A percentile compares a stretch with the other conserved stretches of the same genome.
These are phyloP conservation scores for Callopanchax toddi DNA, from an alignment of 2,113 vertebrate species.

Conservation along the genomic window DNA sequence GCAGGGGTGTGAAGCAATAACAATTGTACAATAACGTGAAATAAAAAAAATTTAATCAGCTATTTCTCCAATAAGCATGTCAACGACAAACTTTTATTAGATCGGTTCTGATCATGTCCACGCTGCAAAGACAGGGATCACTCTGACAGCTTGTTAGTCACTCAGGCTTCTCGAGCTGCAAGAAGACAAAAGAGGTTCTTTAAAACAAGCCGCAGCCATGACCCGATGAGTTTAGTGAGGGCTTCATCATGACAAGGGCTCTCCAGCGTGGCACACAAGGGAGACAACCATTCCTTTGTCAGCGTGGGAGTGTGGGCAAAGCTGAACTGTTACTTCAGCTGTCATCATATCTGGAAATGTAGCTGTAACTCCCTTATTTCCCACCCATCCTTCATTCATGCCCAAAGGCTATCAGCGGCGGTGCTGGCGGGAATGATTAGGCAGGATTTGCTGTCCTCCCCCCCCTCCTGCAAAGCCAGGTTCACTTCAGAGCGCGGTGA, in stretches of 20 bases:
- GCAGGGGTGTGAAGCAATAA: conserved; percentile 47
- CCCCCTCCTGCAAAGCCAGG: conserved; percentile 27
- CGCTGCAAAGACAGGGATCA: conserved; percentile 12
- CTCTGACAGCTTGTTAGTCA: conserved; percentile 46
- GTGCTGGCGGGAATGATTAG: conserved; percentile 53
- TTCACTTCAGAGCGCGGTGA: conserved; percentile 55
- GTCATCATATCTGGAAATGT: conserved; percentile 53
- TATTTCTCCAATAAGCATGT: too few relatives aligned
- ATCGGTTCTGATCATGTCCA: conserved; percentile 32
- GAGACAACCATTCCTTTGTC: conserved; percentile 64
- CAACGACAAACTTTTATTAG: conserved; percentile 19
- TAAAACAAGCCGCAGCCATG: conserved; percentile 38
- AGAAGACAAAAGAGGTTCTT: conserved; percentile 54
- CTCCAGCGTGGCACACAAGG: conserved; percentile 34
- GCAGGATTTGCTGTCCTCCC: conserved; percentile 55
- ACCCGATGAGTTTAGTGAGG: conserved; percentile 43
- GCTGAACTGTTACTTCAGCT: conserved; percentile 58
- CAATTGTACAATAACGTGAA: conserved; percentile 11
- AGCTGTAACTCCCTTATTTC: conserved; percentile 50
- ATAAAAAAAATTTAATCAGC: too few relatives aligned
- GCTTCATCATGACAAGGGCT: conserved; percentile 37
- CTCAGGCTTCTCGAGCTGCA: conserved; percentile 25
- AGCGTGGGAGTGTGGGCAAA: conserved; percentile 42
- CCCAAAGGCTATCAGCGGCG: conserved; percentile 35
- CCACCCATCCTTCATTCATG: conserved; percentile 49